phyloP scores from a whole-genome alignment of 2,888 invertebrate species.

The Auanema sp. region DNA sequence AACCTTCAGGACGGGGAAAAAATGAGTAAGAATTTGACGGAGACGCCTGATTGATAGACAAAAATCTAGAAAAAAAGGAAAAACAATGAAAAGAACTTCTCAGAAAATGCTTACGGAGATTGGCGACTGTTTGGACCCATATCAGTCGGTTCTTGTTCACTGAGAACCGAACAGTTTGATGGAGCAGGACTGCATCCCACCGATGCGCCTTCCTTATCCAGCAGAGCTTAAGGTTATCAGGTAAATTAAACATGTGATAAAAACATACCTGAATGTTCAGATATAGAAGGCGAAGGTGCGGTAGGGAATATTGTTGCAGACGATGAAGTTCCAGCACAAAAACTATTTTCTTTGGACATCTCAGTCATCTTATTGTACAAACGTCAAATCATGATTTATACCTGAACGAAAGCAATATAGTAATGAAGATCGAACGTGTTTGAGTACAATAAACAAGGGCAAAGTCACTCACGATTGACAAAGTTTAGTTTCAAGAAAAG shows the following conservation, averaged over 20 bases:
- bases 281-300: neutral
- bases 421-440: conserved; percentile 4
- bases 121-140: conserved; percentile 20
- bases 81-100: neutral
- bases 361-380: neutral
- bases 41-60: conserved; percentile 24
- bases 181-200: conserved; percentile 33
- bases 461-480: no score
- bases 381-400: conserved; percentile 6
- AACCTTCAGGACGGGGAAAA: conserved; percentile 31
- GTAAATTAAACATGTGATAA: neutral
- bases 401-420: neutral
- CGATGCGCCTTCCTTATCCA: conserved; percentile 5
- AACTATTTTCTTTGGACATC: conserved; percentile 1
- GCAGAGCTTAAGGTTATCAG: neutral
- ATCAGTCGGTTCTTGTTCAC: conserved; percentile 29
- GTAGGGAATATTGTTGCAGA: neutral
- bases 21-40: conserved; percentile 22
- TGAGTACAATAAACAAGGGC: no score
- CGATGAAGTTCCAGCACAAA: neutral
- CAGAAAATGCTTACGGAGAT: conserved; percentile 29
- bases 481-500: no score
- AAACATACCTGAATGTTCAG: conserved; percentile 2
- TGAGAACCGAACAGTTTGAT: conserved; percentile 34
- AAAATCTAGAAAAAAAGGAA: conserved; percentile 19